Evolutionary conservation across 1,140 invertebrate genomes (phyloP).

Genomic region (Aphis craccivora): DNA sequence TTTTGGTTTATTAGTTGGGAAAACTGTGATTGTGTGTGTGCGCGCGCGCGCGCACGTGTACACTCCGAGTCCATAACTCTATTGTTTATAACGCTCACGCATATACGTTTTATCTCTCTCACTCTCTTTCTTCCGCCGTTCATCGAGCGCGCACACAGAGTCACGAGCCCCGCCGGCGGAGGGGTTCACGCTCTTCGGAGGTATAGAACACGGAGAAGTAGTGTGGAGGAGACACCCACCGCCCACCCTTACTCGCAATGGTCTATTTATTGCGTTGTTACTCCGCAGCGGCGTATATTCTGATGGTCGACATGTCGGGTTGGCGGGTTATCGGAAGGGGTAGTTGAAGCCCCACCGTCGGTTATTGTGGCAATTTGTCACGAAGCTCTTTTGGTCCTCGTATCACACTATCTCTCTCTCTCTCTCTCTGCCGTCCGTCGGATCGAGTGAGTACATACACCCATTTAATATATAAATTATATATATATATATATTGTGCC

Average conservation of each 20-base stretch:
- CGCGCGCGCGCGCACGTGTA: not conserved
- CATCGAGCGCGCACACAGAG: no score
- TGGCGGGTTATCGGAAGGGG: not conserved
- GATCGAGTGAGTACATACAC: not conserved
- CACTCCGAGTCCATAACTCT: constrained; percentile 31
- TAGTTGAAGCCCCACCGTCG: not conserved
- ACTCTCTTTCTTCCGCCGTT: not conserved
- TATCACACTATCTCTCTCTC: not conserved
- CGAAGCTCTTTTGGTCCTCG: constrained; percentile 24
- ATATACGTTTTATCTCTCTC: not conserved
- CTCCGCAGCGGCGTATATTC: not conserved
- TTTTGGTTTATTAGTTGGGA: constrained; percentile 51
- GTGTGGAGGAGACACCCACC: not conserved
- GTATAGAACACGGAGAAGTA: not conserved
- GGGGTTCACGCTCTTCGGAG: not conserved
- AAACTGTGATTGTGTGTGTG: constrained; percentile 32
- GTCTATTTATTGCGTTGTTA: not conserved
- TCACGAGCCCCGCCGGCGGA: no score
- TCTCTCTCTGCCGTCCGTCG: not conserved
- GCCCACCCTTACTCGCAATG: not conserved
- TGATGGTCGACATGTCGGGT: not conserved
- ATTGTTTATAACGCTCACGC: constrained; percentile 15
- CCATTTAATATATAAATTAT: no score
- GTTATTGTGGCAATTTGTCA: constrained; percentile 46
- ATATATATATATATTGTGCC: not conserved